Evolutionary conservation across 1,140 invertebrate species (phyloP).

Genomic region (Mamestra configurata): DNA sequence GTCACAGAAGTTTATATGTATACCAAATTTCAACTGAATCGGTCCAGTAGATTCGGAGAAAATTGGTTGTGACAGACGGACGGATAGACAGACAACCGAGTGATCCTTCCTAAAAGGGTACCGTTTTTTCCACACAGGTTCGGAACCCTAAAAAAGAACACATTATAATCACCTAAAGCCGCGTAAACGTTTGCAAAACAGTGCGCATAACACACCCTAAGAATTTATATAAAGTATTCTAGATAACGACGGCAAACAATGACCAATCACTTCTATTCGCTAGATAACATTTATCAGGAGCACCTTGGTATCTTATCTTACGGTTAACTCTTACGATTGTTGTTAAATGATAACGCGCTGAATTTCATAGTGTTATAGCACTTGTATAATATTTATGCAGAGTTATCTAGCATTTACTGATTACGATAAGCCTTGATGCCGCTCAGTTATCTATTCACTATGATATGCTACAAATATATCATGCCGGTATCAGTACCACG

Average conservation of each 20-base stretch:
- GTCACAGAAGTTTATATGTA: too few species aligned
- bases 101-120: too few species aligned
- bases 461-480: background rate
- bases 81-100: too few species aligned
- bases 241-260: background rate
- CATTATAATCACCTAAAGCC: too few species aligned
- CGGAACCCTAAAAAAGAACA: too few species aligned
- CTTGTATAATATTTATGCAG: background rate
- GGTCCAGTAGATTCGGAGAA: too few species aligned
- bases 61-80: too few species aligned
- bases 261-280: background rate
- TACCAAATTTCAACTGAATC: too few species aligned
- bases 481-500: too few species aligned
- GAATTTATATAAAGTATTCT: background rate
- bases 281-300: conserved; percentile 19
- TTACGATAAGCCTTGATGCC: background rate
- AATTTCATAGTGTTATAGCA: background rate
- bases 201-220: background rate
- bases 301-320: conserved; percentile 13
- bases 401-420: conserved; percentile 3
- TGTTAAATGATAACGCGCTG: conserved; percentile 5
- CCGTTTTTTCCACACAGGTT: too few species aligned
- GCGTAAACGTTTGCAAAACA: too few species aligned
- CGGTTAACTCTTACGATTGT: conserved; percentile 3
- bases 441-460: background rate